Evolutionary conservation across 2,797 vertebrate species (phyloP), one percentile per base, ranked within the genome.

Genomic region (Cephalopachus bancanus): DNA sequence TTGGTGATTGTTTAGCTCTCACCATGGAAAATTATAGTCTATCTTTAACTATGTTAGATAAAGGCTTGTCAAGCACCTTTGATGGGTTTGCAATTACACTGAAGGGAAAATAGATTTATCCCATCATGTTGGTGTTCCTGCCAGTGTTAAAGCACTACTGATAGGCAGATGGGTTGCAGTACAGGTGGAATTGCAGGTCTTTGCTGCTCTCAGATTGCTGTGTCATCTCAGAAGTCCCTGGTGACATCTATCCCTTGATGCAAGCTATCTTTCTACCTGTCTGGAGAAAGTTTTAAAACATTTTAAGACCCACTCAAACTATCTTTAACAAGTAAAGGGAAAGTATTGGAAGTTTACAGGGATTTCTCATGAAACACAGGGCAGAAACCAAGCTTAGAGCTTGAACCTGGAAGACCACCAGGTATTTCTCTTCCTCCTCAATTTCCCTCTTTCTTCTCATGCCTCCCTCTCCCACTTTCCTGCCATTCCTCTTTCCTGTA

Each of bases 21-120:
- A 93, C 33, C 55, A 30, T 80, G 71, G 37, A 80, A 93, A 95
- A 93, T 57, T 92, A 26, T 74, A 94, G 33, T 15, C 20, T 76
- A 0, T 71, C 26, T 85, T 75, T 64, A 74, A 7, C 57, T 87
- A 24, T 24, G 26, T 78, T 89, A 83, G 49, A 24, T 90, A 69
- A 79, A 93, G 49, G 10, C 55, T 93, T 79, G 12, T 83, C 24
- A 71, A 80, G 33, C 24, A 65, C 26, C n/a, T 74, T 76, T 80
- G 78, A 69, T 86, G 37, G 60, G 20, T 83, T 62, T 91, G 79
- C 57, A 51, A 0, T 95, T 83, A 16, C 53, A 60, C 1, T 55
- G 59, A 79, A 78, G 37, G 86, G 15, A 81, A 94, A 62, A n/a
- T 30, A 75, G 69, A 37, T 57, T 65, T 78, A 28, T 93, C 7